Evolutionary conservation across 2,797 vertebrate genomes (phyloP).

Genomic region (Acanthurus lineatus): DNA sequence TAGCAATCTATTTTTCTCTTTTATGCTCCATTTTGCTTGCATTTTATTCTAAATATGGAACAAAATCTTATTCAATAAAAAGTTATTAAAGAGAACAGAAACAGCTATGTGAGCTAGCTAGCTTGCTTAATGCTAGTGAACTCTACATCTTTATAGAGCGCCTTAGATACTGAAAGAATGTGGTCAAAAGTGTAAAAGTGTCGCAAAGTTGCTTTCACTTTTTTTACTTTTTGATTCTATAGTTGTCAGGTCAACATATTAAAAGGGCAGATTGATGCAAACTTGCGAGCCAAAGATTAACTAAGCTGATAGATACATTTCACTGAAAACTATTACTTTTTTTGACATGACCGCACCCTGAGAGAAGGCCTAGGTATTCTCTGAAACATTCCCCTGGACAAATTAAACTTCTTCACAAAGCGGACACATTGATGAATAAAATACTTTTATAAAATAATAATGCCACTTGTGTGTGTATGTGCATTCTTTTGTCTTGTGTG

Average conservation of each 20-base stretch:
- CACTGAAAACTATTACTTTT: no score
- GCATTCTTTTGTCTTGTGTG: slow-evolving; percentile 42
- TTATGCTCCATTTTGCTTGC: background rate
- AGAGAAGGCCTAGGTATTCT: background rate
- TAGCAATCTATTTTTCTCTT: no score
- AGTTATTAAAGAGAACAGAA: background rate
- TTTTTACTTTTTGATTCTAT: background rate
- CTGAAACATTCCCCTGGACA: background rate
- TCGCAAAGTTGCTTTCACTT: background rate
- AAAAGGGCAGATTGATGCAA: no score
- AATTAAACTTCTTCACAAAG: background rate
- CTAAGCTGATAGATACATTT: no score
- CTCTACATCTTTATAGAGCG: background rate
- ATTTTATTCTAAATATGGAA: background rate
- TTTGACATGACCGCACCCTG: no score
- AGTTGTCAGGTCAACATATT: background rate
- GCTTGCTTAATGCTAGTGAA: background rate
- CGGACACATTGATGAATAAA: background rate
- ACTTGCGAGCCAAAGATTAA: no score
- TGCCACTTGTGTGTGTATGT: slow-evolving; percentile 28
- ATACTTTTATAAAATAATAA: slow-evolving; percentile 8
- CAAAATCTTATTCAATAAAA: background rate
- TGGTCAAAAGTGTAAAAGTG: background rate
- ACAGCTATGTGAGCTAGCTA: background rate
- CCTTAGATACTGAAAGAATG: background rate